phyloP scores from a whole-genome alignment of 2,797 vertebrate species.

The Carduelis carduelis region DNA sequence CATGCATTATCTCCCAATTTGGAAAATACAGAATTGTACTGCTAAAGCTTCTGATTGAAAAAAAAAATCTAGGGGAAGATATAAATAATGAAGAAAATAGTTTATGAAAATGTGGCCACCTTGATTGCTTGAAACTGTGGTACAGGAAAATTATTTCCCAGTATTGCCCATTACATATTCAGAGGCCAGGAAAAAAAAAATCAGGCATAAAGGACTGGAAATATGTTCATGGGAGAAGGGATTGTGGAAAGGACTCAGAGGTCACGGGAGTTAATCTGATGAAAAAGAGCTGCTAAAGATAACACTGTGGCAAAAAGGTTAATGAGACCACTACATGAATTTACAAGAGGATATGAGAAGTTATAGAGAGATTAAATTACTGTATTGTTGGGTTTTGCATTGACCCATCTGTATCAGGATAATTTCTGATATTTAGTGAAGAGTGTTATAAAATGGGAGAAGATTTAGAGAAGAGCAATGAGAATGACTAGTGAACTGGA shows the following conservation, averaged over 20 bases:
- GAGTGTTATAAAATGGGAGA: neutral
- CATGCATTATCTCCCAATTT: neutral
- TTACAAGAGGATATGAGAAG: slow-evolving; percentile 13
- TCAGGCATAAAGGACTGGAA: neutral
- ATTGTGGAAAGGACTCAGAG: neutral
- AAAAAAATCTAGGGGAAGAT: neutral
- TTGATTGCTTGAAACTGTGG: neutral
- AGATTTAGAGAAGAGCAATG: neutral
- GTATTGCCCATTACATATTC: neutral
- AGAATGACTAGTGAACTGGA: slow-evolving; percentile 13
- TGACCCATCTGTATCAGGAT: slow-evolving; percentile 8
- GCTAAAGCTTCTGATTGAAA: neutral
- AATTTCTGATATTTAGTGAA: slow-evolving; percentile 4
- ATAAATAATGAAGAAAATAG: neutral
- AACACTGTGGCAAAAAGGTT: slow-evolving; percentile 49
- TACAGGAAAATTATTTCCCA: neutral
- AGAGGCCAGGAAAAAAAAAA: neutral
- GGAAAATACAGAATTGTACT: neutral
- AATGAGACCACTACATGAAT: slow-evolving; percentile 46
- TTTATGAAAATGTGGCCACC: neutral
- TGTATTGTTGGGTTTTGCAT: slow-evolving; percentile 2
- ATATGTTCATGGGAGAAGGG: neutral
- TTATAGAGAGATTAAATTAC: slow-evolving; percentile 26
- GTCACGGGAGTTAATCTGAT: slow-evolving; percentile 34
- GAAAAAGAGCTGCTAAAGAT: slow-evolving; percentile 62